These are phyloP conservation scores for Drosophila neoperkinsi DNA, from an alignment of 2,888 invertebrate genomes.

Conservation along the genomic window DNA sequence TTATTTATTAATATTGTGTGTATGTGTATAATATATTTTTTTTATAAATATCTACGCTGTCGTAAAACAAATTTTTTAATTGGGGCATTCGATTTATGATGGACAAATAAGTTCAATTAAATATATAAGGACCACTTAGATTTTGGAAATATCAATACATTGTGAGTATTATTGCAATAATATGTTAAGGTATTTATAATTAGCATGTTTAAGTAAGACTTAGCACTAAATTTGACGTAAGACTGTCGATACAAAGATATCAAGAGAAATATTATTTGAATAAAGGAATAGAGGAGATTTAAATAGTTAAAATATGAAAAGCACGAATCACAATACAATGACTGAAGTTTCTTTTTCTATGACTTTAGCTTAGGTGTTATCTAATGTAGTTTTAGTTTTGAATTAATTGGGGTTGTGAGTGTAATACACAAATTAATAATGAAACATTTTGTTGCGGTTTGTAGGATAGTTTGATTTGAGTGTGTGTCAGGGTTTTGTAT, in stretches of 20 bases:
- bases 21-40: background rate
- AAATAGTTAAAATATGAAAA: background rate
- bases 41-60: background rate
- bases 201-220: background rate
- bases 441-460: background rate
- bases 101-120: background rate
- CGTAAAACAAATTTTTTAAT: background rate
- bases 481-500: conserved; percentile 1
- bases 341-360: background rate
- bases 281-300: background rate
- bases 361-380: background rate
- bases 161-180: background rate
- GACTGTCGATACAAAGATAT: background rate
- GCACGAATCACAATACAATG: conserved; percentile 1
- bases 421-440: background rate
- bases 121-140: background rate
- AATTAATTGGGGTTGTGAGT: background rate
- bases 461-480: background rate
- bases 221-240: background rate
- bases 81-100: background rate
- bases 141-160: background rate
- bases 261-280: conserved; percentile 2
- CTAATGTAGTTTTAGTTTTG: background rate
- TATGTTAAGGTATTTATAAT: background rate
- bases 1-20: background rate